A percentile compares a stretch with the other conserved stretches of the same genome.
These are phyloP conservation scores for Murina feae DNA, from an alignment of 2,113 vertebrate species.

Conservation along the genomic window DNA sequence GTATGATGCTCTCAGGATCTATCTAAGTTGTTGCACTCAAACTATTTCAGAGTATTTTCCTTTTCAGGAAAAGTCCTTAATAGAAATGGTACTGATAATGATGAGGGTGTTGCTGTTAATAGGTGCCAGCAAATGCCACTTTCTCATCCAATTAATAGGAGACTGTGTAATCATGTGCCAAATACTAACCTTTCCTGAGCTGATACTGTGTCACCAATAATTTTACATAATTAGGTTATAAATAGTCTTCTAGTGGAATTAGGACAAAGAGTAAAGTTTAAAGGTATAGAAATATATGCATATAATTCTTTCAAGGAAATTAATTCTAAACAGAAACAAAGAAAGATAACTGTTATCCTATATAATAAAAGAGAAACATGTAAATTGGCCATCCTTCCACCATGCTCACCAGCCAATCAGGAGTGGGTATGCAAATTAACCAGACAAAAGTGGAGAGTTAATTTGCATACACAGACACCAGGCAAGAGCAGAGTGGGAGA, in stretches of 20 bases:
- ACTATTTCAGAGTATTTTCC: background rate
- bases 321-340: background rate
- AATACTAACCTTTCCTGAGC: background rate
- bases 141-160: constrained; percentile 14
- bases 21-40: background rate
- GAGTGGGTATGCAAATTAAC: too few species aligned
- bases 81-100: background rate
- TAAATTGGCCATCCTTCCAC: too few species aligned
- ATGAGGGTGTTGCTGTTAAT: background rate
- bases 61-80: background rate
- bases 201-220: background rate
- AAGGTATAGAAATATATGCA: background rate
- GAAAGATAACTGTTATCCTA: background rate
- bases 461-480: too few species aligned
- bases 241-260: background rate
- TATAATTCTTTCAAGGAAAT: background rate
- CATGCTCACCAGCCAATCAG: too few species aligned
- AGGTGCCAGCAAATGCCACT: background rate
- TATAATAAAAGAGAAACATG: too few species aligned
- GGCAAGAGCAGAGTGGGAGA: too few species aligned
- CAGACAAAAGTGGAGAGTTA: too few species aligned
- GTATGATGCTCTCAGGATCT: too few species aligned
- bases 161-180: constrained; percentile 3
- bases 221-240: constrained; percentile 48
- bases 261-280: background rate